phyloP scores from a whole-genome alignment of 2,888 invertebrate species.

The Cheilosia grossa region DNA sequence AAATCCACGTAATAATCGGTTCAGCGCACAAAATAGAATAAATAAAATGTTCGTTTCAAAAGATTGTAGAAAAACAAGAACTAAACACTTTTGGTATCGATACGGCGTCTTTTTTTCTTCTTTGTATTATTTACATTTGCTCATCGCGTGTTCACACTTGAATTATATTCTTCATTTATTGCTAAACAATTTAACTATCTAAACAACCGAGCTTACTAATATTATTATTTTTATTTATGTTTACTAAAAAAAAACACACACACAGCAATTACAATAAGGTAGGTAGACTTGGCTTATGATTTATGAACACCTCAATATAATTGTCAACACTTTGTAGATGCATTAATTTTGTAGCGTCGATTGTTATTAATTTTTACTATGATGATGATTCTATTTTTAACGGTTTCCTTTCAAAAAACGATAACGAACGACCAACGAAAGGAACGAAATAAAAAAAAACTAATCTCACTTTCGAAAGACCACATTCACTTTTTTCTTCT shows the following conservation, averaged over 20 bases:
- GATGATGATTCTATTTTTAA: conserved; percentile 27
- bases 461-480: conserved; percentile 60
- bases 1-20: conserved; percentile 39
- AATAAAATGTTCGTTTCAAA: conserved; percentile 33
- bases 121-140: conserved; percentile 17
- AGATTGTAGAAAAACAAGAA: conserved; percentile 16
- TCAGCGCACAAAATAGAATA: neutral
- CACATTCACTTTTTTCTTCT: conserved; percentile 72
- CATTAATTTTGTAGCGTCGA: conserved; percentile 16
- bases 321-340: conserved; percentile 48
- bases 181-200: conserved; percentile 50
- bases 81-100: conserved; percentile 41
- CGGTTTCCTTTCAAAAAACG: conserved; percentile 32
- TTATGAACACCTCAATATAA: conserved; percentile 64
- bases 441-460: conserved; percentile 23
- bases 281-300: conserved; percentile 50
- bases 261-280: conserved; percentile 8
- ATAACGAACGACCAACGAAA: conserved; percentile 2
- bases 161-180: conserved; percentile 22
- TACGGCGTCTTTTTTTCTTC: conserved; percentile 29
- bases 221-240: conserved; percentile 43
- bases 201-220: conserved; percentile 47
- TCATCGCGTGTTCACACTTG: conserved; percentile 58
- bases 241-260: conserved; percentile 27
- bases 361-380: conserved; percentile 36